Evolutionary conservation across 2,113 vertebrate genomes (phyloP).

Genomic region (Gymnorhina tibicen): DNA sequence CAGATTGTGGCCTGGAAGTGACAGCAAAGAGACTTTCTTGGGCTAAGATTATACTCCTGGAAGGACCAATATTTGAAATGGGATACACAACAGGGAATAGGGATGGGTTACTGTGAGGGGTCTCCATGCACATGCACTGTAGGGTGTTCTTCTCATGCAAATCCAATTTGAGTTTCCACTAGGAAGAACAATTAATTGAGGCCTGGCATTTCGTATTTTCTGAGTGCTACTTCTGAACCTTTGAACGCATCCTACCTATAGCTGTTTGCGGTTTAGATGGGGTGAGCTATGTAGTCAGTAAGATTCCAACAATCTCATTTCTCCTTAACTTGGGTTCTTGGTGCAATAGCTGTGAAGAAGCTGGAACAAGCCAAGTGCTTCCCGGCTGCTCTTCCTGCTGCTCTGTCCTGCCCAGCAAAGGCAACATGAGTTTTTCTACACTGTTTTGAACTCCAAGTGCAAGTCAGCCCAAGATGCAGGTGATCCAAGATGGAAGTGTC

Average conservation of each 20-base stretch:
- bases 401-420: neutral
- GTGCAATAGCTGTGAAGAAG: neutral
- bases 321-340: neutral
- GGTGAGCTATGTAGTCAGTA: neutral
- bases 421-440: neutral
- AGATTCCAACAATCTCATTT: neutral
- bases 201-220: neutral
- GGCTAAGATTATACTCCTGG: neutral
- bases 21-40: neutral
- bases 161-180: neutral
- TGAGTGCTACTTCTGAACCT: neutral
- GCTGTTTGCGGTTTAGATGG: neutral
- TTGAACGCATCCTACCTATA: neutral
- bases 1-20: neutral
- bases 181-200: neutral
- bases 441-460: neutral
- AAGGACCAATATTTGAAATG: neutral
- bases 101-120: neutral
- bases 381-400: neutral
- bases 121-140: neutral
- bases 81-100: neutral
- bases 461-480: neutral
- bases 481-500: neutral
- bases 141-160: neutral
- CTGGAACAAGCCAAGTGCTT: neutral